Conservation (phyloP, 2,797 vertebrate species). For the Gallinago solitaria region DNA sequence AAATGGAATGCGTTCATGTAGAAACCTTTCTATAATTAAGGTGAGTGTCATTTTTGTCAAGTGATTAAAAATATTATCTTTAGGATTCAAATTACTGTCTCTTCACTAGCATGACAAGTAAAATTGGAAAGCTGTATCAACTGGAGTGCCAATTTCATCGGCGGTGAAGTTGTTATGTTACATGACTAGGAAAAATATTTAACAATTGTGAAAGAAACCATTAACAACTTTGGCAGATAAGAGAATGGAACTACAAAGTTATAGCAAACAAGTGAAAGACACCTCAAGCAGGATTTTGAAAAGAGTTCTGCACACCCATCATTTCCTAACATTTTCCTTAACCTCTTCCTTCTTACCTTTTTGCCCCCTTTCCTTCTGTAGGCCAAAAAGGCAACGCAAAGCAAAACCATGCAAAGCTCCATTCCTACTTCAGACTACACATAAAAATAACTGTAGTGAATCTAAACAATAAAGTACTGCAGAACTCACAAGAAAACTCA, state of each 20-base stretch:
- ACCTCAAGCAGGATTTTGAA: not conserved
- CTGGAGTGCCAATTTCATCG: not conserved
- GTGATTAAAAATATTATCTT: constrained; percentile 54
- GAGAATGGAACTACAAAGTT: not conserved
- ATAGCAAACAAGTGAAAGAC: not conserved
- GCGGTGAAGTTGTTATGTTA: not conserved
- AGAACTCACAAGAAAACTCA: not conserved
- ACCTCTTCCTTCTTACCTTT: not conserved
- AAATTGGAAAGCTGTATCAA: constrained; percentile 30
- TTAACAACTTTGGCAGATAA: not conserved
- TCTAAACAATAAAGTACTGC: not conserved
- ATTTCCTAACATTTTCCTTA: not conserved
- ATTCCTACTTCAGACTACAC: rapidly evolving
- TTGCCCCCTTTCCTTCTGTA: not conserved
- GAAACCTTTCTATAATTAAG: constrained; percentile 44
- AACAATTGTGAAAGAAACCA: constrained; percentile 11
- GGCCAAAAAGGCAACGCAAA: not conserved
- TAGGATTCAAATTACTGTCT: constrained; percentile 48
- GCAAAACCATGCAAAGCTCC: not conserved
- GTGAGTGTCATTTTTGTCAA: constrained; percentile 51
- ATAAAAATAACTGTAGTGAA: not conserved
- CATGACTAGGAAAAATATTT: not conserved
- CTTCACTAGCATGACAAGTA: constrained; percentile 41
- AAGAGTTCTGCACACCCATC: not conserved
- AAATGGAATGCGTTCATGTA: constrained; percentile 2